Conservation (phyloP, 2,113 vertebrate species). For the Elephas maximus region DNA sequence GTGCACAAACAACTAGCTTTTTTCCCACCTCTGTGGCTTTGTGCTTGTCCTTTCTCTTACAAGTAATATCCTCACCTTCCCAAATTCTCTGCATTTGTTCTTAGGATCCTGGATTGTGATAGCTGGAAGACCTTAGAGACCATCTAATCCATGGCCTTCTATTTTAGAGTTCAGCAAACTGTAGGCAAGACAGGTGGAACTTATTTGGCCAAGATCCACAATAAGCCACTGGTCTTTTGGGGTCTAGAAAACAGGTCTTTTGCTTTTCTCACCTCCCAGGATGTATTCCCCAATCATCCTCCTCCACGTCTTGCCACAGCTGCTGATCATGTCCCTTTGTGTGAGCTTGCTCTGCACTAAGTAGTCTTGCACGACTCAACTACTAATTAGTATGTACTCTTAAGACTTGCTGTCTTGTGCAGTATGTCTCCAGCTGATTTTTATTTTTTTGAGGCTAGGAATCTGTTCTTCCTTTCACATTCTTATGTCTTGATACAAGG, state of each 20-base stretch:
- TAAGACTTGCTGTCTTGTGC: background rate
- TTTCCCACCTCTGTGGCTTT: background rate
- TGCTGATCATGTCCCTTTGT: background rate
- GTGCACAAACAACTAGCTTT: background rate
- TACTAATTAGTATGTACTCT: background rate
- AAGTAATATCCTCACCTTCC: background rate
- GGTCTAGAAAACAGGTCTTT: background rate
- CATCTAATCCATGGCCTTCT: background rate
- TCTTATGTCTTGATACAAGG: slow-evolving; percentile 2
- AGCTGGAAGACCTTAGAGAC: background rate
- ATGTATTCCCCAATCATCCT: background rate
- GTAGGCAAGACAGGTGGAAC: background rate
- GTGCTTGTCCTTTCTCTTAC: background rate
- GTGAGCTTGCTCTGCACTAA: slow-evolving; percentile 3
- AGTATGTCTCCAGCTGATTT: background rate
- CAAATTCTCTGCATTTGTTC: background rate
- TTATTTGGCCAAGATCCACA: background rate
- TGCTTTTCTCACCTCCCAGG: background rate
- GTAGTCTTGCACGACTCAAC: background rate
- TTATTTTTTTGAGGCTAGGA: background rate
- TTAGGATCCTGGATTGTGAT: background rate
- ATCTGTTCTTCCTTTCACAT: slow-evolving; percentile 35
- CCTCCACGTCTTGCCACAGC: background rate
- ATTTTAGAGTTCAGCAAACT: slow-evolving; percentile 23
- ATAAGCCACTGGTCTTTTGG: background rate